A percentile compares a stretch with the other conserved stretches of the same genome.
Evolutionary conservation across 35 echinoderm and acorn worm species (phyloP).

Genomic region (Ophiothrix spiculata): DNA sequence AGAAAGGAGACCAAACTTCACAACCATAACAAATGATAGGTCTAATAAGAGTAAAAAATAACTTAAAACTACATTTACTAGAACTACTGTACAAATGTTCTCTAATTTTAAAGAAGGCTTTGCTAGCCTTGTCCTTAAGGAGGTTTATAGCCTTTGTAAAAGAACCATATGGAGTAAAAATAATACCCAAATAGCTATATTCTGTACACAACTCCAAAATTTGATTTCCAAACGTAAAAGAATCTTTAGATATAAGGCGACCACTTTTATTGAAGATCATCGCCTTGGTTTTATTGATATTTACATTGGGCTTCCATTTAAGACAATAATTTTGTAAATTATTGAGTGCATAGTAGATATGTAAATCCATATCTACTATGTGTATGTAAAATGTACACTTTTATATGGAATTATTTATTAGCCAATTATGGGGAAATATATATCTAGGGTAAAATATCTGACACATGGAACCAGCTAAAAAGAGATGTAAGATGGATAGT

Average conservation of each 20-base stretch:
- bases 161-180: neutral
- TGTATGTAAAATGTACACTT: too few relatives aligned
- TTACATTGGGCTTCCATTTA: neutral
- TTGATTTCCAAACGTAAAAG: neutral
- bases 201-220: neutral
- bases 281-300: neutral
- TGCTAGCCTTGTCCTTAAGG: neutral
- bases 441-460: too few relatives aligned
- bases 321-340: neutral
- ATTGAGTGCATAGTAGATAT: neutral
- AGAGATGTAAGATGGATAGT: too few relatives aligned
- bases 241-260: neutral
- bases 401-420: too few relatives aligned
- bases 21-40: neutral
- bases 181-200: neutral
- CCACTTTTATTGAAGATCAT: neutral
- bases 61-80: neutral
- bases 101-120: neutral
- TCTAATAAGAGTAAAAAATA: neutral
- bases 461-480: too few relatives aligned
- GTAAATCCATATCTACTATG: too few relatives aligned
- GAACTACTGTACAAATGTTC: neutral
- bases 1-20: slow-evolving; percentile 3
- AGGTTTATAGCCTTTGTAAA: neutral
- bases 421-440: too few relatives aligned